A percentile compares a stretch with the other conserved stretches of the same genome.
phyloP scores from a whole-genome alignment of 2,113 vertebrate genomes.

The Raphicerus campestris region DNA sequence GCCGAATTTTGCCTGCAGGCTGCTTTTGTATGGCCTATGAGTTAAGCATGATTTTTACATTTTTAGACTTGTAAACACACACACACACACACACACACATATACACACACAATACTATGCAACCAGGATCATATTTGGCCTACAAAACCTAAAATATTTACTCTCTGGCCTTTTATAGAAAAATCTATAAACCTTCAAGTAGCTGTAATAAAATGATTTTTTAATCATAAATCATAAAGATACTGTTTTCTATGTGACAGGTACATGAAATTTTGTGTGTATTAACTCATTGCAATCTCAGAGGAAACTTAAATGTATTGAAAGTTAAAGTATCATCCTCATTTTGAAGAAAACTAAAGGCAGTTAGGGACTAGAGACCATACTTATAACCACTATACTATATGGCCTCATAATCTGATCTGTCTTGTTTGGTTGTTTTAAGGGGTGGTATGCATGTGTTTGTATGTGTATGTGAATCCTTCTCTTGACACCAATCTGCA shows the following conservation, averaged over 20 bases:
- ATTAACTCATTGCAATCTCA: not conserved
- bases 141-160: not conserved
- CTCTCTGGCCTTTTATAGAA: not conserved
- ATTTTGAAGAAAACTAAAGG: not conserved
- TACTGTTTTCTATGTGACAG: not conserved
- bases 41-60: not conserved
- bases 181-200: not conserved
- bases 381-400: not conserved
- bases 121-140: not conserved
- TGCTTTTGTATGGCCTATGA: not conserved
- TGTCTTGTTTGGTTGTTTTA: not conserved
- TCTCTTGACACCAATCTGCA: not conserved
- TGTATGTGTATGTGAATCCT: not conserved
- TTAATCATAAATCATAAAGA: not conserved
- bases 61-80: conserved; percentile 3
- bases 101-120: not conserved
- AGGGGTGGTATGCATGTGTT: not conserved
- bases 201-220: not conserved
- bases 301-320: not conserved
- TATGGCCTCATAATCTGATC: not conserved
- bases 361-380: not conserved
- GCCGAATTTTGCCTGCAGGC: not conserved
- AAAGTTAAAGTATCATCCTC: not conserved
- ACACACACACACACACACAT: not conserved
- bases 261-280: not conserved